phyloP scores from a whole-genome alignment of 2,888 invertebrate genomes.

The Pachydiplax longipennis region DNA sequence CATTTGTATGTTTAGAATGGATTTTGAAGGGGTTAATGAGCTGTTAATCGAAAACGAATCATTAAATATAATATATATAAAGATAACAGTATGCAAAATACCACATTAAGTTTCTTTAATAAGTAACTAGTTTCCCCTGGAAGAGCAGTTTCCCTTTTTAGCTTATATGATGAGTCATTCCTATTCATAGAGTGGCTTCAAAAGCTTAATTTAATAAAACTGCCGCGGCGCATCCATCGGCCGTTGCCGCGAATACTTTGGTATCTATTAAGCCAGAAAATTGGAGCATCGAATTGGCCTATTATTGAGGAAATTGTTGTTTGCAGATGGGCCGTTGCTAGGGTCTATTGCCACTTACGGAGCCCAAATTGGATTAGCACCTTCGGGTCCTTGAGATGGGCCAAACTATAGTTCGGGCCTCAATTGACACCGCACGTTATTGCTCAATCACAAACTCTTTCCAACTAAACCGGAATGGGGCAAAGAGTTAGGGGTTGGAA shows the following conservation, averaged over 20 bases:
- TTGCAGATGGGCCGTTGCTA: not conserved
- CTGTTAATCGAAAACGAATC: too few species aligned
- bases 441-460: not conserved
- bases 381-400: not conserved
- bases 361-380: not conserved
- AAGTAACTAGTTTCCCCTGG: too few species aligned
- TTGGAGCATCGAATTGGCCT: not conserved
- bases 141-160: too few species aligned
- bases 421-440: not conserved
- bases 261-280: not conserved
- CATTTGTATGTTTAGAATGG: too few species aligned
- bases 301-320: slow-evolving; percentile 1
- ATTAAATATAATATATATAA: too few species aligned
- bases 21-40: too few species aligned
- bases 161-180: too few species aligned
- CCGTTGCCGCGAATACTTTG: not conserved
- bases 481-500: not conserved
- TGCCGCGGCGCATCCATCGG: too few species aligned
- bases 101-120: too few species aligned
- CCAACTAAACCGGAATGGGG: not conserved
- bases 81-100: too few species aligned
- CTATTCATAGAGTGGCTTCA: too few species aligned
- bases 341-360: not conserved
- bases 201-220: too few species aligned
- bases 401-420: not conserved